Percentiles rank a stretch among this genome's conserved stretches.
Evolutionary conservation across 2,113 vertebrate species (phyloP).

Genomic region (Amblyopsis rosae): DNA sequence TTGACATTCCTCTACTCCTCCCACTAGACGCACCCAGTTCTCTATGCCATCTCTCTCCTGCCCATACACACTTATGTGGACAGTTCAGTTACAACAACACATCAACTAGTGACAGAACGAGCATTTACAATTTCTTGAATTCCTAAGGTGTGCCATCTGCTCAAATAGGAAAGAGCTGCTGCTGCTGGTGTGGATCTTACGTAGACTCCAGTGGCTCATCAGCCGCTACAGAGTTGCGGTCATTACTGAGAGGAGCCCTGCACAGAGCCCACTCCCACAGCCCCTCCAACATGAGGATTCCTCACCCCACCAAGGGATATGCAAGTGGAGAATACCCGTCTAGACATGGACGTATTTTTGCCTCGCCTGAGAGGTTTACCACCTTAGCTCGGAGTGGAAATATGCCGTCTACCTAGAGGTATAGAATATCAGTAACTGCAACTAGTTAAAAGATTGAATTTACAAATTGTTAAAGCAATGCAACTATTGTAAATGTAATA

Average conservation of each 20-base stretch:
- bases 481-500: not conserved
- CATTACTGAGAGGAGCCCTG: conserved; percentile 10
- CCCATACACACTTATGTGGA: too few relatives aligned
- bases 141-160: conserved; percentile 31
- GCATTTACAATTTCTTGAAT: not conserved
- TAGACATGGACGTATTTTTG: conserved; percentile 40
- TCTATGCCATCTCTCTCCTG: too few relatives aligned
- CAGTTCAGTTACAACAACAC: not conserved
- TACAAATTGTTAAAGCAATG: not conserved
- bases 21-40: too few relatives aligned
- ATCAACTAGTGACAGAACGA: not conserved
- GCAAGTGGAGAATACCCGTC: conserved; percentile 31
- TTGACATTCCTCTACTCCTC: too few relatives aligned
- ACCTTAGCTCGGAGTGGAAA: conserved; percentile 39
- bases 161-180: not conserved
- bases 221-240: not conserved
- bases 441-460: not conserved
- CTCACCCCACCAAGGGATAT: conserved; percentile 30
- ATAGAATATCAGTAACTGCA: conserved; percentile 15
- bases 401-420: conserved; percentile 12
- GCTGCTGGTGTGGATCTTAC: conserved; percentile 12
- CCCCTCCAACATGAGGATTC: conserved; percentile 52
- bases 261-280: conserved; percentile 66
- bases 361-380: conserved; percentile 49
- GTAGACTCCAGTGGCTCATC: not conserved